Base-by-base conservation (phyloP, 2,113 vertebrate genomes). In the Xiphias gladius region DNA sequence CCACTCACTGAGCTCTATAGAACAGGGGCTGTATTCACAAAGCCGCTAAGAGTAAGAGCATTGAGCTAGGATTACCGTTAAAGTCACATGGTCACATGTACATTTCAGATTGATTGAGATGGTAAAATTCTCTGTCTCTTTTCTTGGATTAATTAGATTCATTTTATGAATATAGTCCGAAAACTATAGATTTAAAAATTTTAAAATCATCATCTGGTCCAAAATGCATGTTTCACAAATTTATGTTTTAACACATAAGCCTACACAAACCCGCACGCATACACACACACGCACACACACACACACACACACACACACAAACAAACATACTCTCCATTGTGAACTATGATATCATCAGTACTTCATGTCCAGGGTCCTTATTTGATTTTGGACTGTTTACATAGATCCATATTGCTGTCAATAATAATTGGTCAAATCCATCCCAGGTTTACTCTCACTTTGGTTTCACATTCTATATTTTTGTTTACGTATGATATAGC, bases 391-490 rank as follows among this genome's bases (percentile, higher is more conserved):
- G 52, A 68, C 48, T 81, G 71, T 82, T 72, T 54, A 80, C 62
- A 78, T 62, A 32, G 77, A 84, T 85, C 85, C 68, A 57, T 82
- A 79, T 76, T 80, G 55, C 67, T 86, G 43, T 82, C 68, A 50
- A 41, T 68, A 70, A 57, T 20, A 64, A 59, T 39, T 5, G 35
- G 1, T 62, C 73, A 68, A 30, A 69, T 82, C 20, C 30, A 26
- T 78, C 72, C 55, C 80, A 54, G 57, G 63, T 79, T 82, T 57
- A 30, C 78, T 85, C 72, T 68, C 43, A 68, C 67, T 82, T 87
- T 89, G 82, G 83, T 63, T 80, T 92, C 74, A 88, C 86, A 86
- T 90, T 92, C 86, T 86, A 16, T 54, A 76, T 80, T 76, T 79
- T 81, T 83, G 73, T 86, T 85, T 80, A 73, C 6, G 41, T 28